A percentile compares a stretch with the other conserved stretches of the same genome.
phyloP scores from a whole-genome alignment of 2,797 vertebrate species.

The Leptatherina wallacei region DNA sequence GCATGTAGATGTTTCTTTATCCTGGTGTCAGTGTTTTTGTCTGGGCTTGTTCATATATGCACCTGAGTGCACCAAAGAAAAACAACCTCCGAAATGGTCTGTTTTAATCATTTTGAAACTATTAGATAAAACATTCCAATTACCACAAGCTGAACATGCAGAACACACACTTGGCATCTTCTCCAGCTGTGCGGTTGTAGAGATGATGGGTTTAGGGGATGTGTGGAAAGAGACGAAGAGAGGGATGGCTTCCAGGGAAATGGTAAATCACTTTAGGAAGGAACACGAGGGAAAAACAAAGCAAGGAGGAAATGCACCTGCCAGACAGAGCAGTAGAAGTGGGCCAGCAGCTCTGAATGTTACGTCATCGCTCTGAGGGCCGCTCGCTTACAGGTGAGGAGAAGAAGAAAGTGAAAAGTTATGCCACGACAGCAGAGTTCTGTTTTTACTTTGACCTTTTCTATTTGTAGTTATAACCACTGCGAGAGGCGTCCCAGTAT shows the following conservation, averaged over 20 bases:
- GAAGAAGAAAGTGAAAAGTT: not conserved
- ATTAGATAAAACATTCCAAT: constrained; percentile 78
- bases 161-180: constrained; percentile 58
- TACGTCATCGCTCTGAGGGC: constrained; percentile 41
- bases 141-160: constrained; percentile 72
- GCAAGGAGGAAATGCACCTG: constrained; percentile 78
- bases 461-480: not conserved
- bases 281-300: constrained; percentile 74
- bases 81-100: constrained; percentile 55
- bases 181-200: constrained; percentile 50
- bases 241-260: constrained; percentile 68
- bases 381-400: constrained; percentile 53
- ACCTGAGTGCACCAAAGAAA: constrained; percentile 49
- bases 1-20: constrained; percentile 17
- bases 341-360: constrained; percentile 38
- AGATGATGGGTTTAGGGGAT: constrained; percentile 76
- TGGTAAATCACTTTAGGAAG: constrained; percentile 71
- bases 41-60: constrained; percentile 56
- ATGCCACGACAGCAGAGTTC: not conserved
- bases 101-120: constrained; percentile 71
- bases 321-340: constrained; percentile 60
- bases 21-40: constrained; percentile 41
- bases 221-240: constrained; percentile 56
- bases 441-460: not conserved
- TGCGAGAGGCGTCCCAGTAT: not conserved